A percentile compares a stretch with the other conserved stretches of the same genome.
Conservation (phyloP, 2,797 vertebrate genomes). For the Centroberyx gerrardi region DNA sequence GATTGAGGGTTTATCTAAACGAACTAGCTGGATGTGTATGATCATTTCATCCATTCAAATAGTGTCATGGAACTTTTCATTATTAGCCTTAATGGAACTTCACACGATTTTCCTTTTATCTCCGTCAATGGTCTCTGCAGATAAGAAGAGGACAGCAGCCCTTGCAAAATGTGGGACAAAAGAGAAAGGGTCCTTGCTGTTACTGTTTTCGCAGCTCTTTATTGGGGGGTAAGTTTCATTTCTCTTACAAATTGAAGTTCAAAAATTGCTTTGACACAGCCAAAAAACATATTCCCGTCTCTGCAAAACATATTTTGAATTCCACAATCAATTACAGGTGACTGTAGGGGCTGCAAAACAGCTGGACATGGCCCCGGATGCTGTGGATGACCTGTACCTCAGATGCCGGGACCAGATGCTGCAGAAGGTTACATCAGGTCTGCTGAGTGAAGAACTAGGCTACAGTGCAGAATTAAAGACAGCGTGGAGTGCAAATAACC, state of each 20-base stretch:
- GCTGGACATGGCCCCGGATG: slow-evolving; percentile 44
- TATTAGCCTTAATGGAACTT: slow-evolving; percentile 17
- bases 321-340: slow-evolving; percentile 40
- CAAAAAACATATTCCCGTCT: too few relatives aligned
- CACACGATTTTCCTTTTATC: neutral
- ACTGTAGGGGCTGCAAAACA: neutral
- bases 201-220: slow-evolving; percentile 42
- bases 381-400: slow-evolving; percentile 57
- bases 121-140: neutral
- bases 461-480: neutral
- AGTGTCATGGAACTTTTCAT: neutral
- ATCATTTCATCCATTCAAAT: neutral
- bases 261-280: neutral
- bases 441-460: slow-evolving; percentile 59
- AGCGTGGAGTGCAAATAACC: rapidly evolving
- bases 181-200: slow-evolving; percentile 29
- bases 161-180: slow-evolving; percentile 56
- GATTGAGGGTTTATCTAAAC: slow-evolving; percentile 24
- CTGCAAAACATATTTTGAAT: neutral
- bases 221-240: slow-evolving; percentile 52
- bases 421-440: slow-evolving; percentile 33
- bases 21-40: neutral
- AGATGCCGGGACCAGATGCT: slow-evolving; percentile 62
- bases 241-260: neutral
- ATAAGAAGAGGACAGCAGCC: slow-evolving; percentile 5